phyloP scores from a whole-genome alignment of 92 coral and sea anemone species.

The Montipora capitata region DNA sequence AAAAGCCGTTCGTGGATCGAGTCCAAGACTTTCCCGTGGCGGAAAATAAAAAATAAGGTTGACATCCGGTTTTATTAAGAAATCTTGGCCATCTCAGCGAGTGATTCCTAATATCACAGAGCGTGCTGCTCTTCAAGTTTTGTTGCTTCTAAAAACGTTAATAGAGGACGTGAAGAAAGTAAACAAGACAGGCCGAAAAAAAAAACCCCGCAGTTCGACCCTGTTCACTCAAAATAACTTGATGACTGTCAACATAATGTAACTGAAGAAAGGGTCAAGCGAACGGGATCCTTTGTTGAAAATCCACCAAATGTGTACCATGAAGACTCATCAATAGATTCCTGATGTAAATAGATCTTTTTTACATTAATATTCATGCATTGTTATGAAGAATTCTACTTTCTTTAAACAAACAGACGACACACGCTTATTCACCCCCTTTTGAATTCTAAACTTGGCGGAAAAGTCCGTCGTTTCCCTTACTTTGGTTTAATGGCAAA shows the following conservation, averaged over 20 bases:
- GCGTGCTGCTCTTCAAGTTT: neutral
- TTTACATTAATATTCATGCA: constrained; percentile 68
- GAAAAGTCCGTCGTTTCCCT: neutral
- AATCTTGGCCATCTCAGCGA: neutral
- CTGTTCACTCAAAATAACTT: neutral
- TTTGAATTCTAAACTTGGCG: constrained; percentile 37
- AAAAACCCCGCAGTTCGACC: neutral
- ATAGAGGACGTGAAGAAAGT: neutral
- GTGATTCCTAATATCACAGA: constrained; percentile 10
- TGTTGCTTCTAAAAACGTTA: constrained; percentile 3
- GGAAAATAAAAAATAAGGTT: neutral
- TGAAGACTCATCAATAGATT: neutral
- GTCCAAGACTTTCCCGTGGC: constrained; percentile 7
- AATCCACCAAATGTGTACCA: constrained; percentile 24
- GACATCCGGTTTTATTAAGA: neutral
- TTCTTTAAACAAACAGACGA: constrained; percentile 59
- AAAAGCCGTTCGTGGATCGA: neutral
- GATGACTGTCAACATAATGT: constrained; percentile 1
- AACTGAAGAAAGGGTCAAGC: constrained; percentile 10
- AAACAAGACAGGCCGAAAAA: neutral
- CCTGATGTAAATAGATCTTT: constrained; percentile 71
- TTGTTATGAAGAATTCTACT: constrained; percentile 66
- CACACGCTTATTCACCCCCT: constrained; percentile 43
- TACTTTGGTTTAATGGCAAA: neutral
- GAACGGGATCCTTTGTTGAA: neutral